phyloP scores from a whole-genome alignment of 2,113 vertebrate species.

The Oreochromis tanganicae region DNA sequence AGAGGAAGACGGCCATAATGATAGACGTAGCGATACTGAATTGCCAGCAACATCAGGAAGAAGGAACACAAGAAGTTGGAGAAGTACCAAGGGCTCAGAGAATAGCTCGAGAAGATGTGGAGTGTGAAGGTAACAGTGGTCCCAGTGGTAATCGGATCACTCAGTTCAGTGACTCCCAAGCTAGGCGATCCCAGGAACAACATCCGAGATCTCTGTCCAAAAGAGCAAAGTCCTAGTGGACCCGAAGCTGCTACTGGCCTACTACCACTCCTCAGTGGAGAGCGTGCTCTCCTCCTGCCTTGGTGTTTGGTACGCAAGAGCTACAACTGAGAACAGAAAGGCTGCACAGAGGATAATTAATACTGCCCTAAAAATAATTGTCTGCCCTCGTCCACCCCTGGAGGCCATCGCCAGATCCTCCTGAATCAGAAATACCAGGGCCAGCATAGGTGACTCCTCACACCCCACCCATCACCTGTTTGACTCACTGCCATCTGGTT shows the following conservation, averaged over 20 bases:
- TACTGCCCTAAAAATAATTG: background rate
- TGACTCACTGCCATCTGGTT: fast-evolving
- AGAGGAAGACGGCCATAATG: fast-evolving
- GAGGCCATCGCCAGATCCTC: background rate
- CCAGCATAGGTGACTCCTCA: background rate
- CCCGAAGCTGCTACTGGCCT: background rate
- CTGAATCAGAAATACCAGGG: background rate
- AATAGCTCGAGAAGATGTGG: background rate
- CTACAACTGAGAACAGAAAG: background rate
- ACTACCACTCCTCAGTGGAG: background rate
- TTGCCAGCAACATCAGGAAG: background rate
- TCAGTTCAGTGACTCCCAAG: fast-evolving
- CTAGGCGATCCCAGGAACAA: background rate
- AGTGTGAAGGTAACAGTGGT: background rate
- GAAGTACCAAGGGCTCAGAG: background rate
- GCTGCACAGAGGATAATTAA: background rate
- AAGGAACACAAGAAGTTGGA: background rate
- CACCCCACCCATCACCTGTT: background rate
- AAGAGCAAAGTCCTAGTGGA: background rate
- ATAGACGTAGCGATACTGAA: fast-evolving
- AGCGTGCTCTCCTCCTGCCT: background rate
- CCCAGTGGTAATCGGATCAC: fast-evolving
- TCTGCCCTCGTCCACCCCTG: background rate
- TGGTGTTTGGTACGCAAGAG: background rate
- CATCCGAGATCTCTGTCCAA: background rate